phyloP scores from a whole-genome alignment of 1,140 invertebrate genomes.

The Sycophaga agraensis region DNA sequence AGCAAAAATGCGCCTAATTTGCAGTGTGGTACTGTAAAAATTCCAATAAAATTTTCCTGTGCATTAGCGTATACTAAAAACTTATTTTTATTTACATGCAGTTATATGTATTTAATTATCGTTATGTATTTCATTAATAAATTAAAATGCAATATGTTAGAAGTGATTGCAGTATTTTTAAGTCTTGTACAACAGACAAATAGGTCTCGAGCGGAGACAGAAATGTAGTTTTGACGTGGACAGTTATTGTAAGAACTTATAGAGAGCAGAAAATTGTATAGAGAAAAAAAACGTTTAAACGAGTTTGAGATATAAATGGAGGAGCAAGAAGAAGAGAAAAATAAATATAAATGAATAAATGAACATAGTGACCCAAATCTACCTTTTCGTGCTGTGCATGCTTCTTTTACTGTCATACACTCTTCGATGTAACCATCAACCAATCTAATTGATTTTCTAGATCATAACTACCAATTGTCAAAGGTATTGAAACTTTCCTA shows the following conservation, averaged over 20 bases:
- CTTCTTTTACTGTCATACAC: slow-evolving; percentile 38
- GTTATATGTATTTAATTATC: no score
- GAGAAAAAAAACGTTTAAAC: slow-evolving; percentile 25
- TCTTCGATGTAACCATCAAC: neutral
- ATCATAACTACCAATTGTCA: no score
- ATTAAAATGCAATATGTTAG: no score
- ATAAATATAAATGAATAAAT: slow-evolving; percentile 9
- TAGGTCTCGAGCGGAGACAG: neutral
- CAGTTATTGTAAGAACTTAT: slow-evolving; percentile 5
- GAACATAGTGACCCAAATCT: slow-evolving; percentile 35
- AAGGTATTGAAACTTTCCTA: no score
- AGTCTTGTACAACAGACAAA: neutral
- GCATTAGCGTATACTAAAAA: no score
- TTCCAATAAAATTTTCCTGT: no score
- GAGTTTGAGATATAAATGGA: slow-evolving; percentile 19
- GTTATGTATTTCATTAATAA: no score
- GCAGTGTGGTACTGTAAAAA: no score
- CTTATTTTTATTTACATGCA: no score
- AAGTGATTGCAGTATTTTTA: slow-evolving; percentile 9
- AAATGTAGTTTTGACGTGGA: neutral
- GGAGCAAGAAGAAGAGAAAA: slow-evolving; percentile 13
- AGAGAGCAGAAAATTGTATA: slow-evolving; percentile 16
- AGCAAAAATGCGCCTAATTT: no score
- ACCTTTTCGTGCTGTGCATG: slow-evolving; percentile 52
- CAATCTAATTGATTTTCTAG: slow-evolving; percentile 4